These are phyloP conservation scores for Piprites chloris DNA, from an alignment of 2,113 vertebrate genomes.

Conservation along the genomic window DNA sequence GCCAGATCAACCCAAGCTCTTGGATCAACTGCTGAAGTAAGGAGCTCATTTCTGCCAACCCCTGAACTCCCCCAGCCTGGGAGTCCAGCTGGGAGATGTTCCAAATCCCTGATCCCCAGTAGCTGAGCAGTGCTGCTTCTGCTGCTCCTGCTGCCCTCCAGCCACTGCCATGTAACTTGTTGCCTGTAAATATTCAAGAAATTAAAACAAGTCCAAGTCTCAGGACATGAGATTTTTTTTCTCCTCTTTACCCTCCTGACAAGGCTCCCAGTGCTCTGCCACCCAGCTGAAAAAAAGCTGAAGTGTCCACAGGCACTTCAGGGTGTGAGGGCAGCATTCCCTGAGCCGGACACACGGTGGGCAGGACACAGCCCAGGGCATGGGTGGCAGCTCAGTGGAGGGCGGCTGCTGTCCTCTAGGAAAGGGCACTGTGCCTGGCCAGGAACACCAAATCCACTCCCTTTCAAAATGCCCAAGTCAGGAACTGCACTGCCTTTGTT, in stretches of 20 bases:
- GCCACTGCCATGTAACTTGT: neutral
- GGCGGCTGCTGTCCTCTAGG: neutral
- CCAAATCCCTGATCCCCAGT: neutral
- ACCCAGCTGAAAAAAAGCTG: neutral
- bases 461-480: neutral
- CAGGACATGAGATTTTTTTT: neutral
- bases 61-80: neutral
- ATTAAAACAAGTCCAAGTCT: neutral
- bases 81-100: neutral
- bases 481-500: no score
- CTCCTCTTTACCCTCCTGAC: neutral
- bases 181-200: neutral
- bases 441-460: neutral
- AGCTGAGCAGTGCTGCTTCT: neutral
- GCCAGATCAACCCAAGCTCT: neutral
- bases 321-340: neutral
- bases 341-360: neutral
- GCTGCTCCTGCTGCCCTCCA: neutral
- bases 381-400: neutral
- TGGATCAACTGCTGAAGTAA: neutral
- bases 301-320: neutral
- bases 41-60: neutral
- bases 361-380: neutral
- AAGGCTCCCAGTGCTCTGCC: neutral
- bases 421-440: neutral